These are phyloP conservation scores for Eupithecia exiguata DNA, from an alignment of 2,888 invertebrate genomes.

Conservation along the genomic window DNA sequence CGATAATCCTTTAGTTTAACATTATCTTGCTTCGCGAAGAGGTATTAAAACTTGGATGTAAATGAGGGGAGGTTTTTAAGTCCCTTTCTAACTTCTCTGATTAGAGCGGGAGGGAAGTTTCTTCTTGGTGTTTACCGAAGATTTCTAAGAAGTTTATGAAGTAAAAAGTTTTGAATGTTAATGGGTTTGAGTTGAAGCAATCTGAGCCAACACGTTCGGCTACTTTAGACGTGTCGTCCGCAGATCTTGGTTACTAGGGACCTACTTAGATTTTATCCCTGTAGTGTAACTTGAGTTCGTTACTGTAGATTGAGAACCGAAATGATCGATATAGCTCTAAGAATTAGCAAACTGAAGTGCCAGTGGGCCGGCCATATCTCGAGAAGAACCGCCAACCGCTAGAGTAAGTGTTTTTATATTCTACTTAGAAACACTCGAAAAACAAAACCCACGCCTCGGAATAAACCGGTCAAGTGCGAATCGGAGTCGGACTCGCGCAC, in stretches of 20 bases:
- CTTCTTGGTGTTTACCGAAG: constrained; percentile 23
- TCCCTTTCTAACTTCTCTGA: constrained; percentile 42
- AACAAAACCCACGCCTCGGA: too few relatives aligned
- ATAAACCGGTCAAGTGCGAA: too few relatives aligned
- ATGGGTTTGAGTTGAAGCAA: constrained; percentile 9
- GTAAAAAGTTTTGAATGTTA: constrained; percentile 16
- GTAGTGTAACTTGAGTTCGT: too few relatives aligned
- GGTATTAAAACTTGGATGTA: constrained; percentile 59
- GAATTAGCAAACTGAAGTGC: too few relatives aligned
- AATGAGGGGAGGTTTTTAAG: constrained; percentile 53
- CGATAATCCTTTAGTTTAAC: constrained; percentile 55
- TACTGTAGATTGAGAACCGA: too few relatives aligned
- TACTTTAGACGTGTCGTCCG: neutral
- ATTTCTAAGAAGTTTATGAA: constrained; percentile 16
- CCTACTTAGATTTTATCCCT: neutral
- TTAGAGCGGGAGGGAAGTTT: constrained; percentile 37
- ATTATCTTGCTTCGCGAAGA: constrained; percentile 54
- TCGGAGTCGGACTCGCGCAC: too few relatives aligned
- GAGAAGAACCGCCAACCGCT: too few relatives aligned
- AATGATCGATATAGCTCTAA: too few relatives aligned
- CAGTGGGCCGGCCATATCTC: too few relatives aligned
- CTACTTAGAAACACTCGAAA: too few relatives aligned
- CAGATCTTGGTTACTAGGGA: neutral
- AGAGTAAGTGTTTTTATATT: too few relatives aligned
- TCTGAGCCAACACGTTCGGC: neutral